phyloP scores from a whole-genome alignment of 2,888 invertebrate genomes.

The Chymomyza amoena region DNA sequence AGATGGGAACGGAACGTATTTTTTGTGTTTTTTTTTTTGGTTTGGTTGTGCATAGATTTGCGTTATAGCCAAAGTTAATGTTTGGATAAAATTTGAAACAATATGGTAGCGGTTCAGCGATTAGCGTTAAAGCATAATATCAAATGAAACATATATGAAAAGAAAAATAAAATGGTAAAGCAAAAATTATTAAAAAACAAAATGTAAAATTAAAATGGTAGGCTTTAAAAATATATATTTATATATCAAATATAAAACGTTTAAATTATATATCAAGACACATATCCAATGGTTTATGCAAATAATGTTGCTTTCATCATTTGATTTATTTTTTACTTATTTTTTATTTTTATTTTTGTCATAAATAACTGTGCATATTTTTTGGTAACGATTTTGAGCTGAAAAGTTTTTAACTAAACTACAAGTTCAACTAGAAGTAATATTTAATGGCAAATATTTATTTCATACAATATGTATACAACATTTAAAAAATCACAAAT shows the following conservation, averaged over 20 bases:
- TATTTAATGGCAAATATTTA: not conserved
- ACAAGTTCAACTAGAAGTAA: slow-evolving; percentile 22
- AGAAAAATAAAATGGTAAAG: slow-evolving; percentile 61
- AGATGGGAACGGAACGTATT: slow-evolving; percentile 73
- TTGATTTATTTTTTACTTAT: slow-evolving; percentile 24
- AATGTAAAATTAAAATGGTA: slow-evolving; percentile 24
- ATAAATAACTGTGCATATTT: slow-evolving; percentile 74
- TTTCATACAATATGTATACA: not conserved
- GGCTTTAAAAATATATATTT: slow-evolving; percentile 22
- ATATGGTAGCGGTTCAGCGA: slow-evolving; percentile 62
- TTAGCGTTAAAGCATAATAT: slow-evolving; percentile 54
- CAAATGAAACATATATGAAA: slow-evolving; percentile 73
- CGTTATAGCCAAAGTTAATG: slow-evolving; percentile 37
- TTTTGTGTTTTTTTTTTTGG: slow-evolving; percentile 46
- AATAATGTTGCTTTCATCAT: slow-evolving; percentile 60
- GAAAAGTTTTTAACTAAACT: slow-evolving; percentile 48
- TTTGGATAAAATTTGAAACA: slow-evolving; percentile 17
- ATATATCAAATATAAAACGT: slow-evolving; percentile 19
- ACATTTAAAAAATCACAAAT: slow-evolving; percentile 1
- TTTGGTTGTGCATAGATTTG: slow-evolving; percentile 25
- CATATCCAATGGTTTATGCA: slow-evolving; percentile 78
- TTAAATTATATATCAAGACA: slow-evolving; percentile 33
- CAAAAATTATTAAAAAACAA: slow-evolving; percentile 26
- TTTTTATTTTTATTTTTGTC: slow-evolving; percentile 12
- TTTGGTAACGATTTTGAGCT: slow-evolving; percentile 72